phyloP scores from a whole-genome alignment of 1,140 invertebrate genomes.

The Drosophila mauritiana region DNA sequence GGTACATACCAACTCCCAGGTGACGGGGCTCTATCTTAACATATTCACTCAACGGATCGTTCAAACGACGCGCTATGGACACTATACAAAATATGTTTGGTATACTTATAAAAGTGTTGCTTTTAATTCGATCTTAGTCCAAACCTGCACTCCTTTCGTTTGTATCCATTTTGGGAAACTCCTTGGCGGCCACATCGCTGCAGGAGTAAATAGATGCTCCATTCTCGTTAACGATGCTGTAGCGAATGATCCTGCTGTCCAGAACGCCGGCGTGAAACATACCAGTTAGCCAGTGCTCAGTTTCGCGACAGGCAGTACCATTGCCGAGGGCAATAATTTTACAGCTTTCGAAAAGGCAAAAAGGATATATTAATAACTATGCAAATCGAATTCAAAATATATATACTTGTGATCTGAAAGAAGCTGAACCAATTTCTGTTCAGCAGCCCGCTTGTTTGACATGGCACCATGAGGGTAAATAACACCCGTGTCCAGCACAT shows the following conservation, averaged over 20 bases:
- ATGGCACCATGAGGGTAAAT: constrained; percentile 87
- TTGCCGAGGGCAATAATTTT: constrained; percentile 93
- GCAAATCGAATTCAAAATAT: not conserved
- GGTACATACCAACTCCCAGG: constrained; percentile 96
- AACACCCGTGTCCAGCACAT: constrained; percentile 88
- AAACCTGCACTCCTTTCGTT: constrained; percentile 91
- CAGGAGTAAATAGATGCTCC: constrained; percentile 96
- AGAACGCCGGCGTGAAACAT: constrained; percentile 87
- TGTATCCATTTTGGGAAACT: constrained; percentile 92
- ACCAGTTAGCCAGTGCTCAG: constrained; percentile 90
- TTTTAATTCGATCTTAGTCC: not conserved
- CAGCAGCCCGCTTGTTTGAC: constrained; percentile 50
- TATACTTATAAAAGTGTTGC: not conserved
- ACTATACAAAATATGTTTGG: constrained; percentile 82
- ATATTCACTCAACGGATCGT: constrained; percentile 95
- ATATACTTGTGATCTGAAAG: constrained; percentile 63
- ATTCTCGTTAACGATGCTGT: constrained; percentile 94
- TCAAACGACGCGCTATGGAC: constrained; percentile 93
- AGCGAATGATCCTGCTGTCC: constrained; percentile 87
- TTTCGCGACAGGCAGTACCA: constrained; percentile 94
- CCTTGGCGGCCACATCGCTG: constrained; percentile 91
- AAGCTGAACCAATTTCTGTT: constrained; percentile 61
- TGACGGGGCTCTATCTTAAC: constrained; percentile 97
- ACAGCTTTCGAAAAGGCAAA: constrained; percentile 85
- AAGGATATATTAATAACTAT: not conserved